phyloP scores from a whole-genome alignment of 2,797 vertebrate genomes.

The Ctenochaetus hawaiiensis region DNA sequence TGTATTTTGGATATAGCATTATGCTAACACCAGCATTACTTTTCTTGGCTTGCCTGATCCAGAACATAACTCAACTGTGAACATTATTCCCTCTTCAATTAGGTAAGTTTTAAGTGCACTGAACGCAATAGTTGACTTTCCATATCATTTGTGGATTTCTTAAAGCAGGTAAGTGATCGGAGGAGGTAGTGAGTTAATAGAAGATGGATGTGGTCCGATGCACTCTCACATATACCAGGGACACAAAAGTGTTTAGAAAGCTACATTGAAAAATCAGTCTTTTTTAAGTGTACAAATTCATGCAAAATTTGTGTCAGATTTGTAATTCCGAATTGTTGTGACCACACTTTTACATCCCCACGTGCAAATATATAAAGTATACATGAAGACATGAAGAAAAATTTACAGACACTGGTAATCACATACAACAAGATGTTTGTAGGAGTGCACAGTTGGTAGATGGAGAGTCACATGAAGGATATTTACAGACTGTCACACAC shows the following conservation, averaged over 20 bases:
- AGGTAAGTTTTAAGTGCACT: neutral
- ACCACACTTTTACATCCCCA: neutral
- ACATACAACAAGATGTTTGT: slow-evolving; percentile 29
- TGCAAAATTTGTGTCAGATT: neutral
- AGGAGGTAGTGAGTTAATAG: neutral
- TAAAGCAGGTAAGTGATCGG: neutral
- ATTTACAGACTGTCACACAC: slow-evolving; percentile 63
- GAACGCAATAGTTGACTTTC: neutral
- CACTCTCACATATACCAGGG: neutral
- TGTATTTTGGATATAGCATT: too few relatives aligned
- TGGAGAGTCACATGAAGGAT: slow-evolving; percentile 65
- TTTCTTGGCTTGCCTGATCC: too few relatives aligned
- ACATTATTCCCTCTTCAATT: neutral
- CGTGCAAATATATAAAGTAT: too few relatives aligned
- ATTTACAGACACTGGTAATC: slow-evolving; percentile 25
- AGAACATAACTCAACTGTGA: too few relatives aligned
- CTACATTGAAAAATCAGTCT: neutral
- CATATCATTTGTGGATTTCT: neutral
- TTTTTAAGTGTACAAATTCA: neutral
- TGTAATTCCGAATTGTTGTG: neutral
- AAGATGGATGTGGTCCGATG: neutral
- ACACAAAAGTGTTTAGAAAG: neutral
- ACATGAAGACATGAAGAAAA: neutral
- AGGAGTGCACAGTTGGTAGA: slow-evolving; percentile 16
- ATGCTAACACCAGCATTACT: too few relatives aligned